Evolutionary conservation across 2,113 vertebrate genomes (phyloP).

Genomic region (Microcebus murinus): DNA sequence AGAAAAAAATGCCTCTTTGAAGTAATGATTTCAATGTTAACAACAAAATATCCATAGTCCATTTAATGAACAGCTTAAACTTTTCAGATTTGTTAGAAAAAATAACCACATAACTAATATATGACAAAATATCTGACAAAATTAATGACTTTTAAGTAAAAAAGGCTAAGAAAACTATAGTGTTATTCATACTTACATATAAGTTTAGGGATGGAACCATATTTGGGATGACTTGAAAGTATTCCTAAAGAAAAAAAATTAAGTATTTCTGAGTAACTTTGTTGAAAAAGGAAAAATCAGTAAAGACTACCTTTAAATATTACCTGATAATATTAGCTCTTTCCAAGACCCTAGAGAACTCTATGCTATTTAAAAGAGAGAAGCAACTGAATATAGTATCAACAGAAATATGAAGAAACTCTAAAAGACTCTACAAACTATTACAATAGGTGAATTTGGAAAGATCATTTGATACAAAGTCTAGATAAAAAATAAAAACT

Average conservation of each 20-base stretch:
- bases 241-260: conserved; percentile 85
- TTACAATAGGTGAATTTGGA: not conserved
- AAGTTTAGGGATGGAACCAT: conserved; percentile 92
- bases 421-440: not conserved
- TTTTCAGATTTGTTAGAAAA: not conserved
- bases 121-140: conserved; percentile 31
- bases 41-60: conserved; percentile 4
- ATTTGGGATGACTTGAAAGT: conserved; percentile 88
- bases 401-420: conserved; percentile 17
- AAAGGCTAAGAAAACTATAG: not conserved
- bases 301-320: not conserved
- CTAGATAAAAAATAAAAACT: not conserved
- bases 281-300: not conserved
- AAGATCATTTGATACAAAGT: conserved; percentile 2
- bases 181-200: conserved; percentile 89
- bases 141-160: conserved; percentile 43
- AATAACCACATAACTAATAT: not conserved
- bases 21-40: not conserved
- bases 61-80: conserved; percentile 34
- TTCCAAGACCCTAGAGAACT: not conserved
- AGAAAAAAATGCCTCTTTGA: not conserved
- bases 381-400: not conserved
- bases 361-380: conserved; percentile 9
- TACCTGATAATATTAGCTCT: conserved; percentile 11
- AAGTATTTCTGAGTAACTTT: conserved; percentile 57